Conservation (phyloP, 2,113 vertebrate genomes). For the Saguinus midas region DNA sequence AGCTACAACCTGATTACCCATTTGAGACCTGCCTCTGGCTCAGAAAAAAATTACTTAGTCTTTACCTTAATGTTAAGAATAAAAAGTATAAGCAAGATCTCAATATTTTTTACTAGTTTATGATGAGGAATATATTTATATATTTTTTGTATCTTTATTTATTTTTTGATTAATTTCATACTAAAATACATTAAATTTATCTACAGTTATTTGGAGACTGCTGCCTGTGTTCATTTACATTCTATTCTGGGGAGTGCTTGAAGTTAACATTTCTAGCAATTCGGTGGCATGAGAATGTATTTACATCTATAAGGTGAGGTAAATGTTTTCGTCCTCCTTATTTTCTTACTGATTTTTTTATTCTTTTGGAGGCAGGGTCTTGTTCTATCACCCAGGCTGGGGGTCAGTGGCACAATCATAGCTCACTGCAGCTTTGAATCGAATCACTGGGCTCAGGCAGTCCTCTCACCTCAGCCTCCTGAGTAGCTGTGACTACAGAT, state of each 20-base stretch:
- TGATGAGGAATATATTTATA: neutral
- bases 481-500: too few relatives aligned
- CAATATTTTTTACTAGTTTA: neutral
- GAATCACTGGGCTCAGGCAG: too few relatives aligned
- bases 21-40: neutral
- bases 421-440: too few relatives aligned
- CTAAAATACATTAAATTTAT: conserved; percentile 50
- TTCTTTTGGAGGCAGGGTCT: too few relatives aligned
- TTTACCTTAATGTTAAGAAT: conserved; percentile 30
- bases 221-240: conserved; percentile 91
- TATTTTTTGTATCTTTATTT: neutral
- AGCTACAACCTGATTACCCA: neutral
- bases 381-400: too few relatives aligned
- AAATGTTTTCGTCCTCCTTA: conserved; percentile 16
- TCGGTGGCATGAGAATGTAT: conserved; percentile 86
- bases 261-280: conserved; percentile 89
- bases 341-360: neutral
- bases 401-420: too few relatives aligned
- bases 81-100: neutral
- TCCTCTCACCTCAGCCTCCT: too few relatives aligned
- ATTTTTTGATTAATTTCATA: conserved; percentile 38
- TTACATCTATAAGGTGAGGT: conserved; percentile 83
- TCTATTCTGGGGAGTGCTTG: conserved; percentile 87
- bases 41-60: neutral
- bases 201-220: conserved; percentile 89